These are phyloP conservation scores for Drosophila carrolli DNA, from an alignment of 1,140 invertebrate genomes.

Conservation along the genomic window DNA sequence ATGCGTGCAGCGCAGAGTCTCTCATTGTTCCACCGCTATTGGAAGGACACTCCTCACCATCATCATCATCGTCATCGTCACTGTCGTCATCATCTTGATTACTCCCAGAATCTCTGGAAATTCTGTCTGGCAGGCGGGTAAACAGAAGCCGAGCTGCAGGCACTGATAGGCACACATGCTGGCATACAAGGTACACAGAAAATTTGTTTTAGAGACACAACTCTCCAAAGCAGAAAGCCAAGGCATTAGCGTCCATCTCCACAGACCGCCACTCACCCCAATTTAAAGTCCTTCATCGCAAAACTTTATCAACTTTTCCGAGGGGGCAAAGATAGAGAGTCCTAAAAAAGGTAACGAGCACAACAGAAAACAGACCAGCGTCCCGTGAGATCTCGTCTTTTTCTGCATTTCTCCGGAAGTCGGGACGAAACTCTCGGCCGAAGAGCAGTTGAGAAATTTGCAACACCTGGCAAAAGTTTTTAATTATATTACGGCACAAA, in stretches of 20 bases:
- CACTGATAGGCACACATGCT: slow-evolving; percentile 29
- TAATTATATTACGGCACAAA: slow-evolving; percentile 76
- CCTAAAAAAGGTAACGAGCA: slow-evolving; percentile 57
- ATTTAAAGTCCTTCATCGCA: slow-evolving; percentile 60
- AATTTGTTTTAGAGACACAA: slow-evolving; percentile 72
- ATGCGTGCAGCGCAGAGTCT: slow-evolving; percentile 46
- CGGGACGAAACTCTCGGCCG: slow-evolving; percentile 48
- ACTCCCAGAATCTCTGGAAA: slow-evolving; percentile 33
- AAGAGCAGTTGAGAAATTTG: slow-evolving; percentile 69
- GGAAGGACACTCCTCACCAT: slow-evolving; percentile 1
- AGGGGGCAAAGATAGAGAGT: slow-evolving; percentile 25
- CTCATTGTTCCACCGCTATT: slow-evolving; percentile 32
- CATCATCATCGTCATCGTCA: slow-evolving; percentile 23
- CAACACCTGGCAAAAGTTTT: slow-evolving; percentile 82
- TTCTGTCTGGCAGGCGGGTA: slow-evolving; percentile 44
- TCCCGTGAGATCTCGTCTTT: slow-evolving; percentile 53
- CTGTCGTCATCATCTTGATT: slow-evolving; percentile 8
- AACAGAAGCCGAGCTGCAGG: slow-evolving; percentile 57
- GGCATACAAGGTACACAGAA: slow-evolving; percentile 60
- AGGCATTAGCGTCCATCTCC: slow-evolving; percentile 58
- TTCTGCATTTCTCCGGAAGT: slow-evolving; percentile 58
- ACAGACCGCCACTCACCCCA: slow-evolving; percentile 44
- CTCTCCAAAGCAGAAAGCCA: slow-evolving; percentile 57
- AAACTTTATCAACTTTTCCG: slow-evolving; percentile 67
- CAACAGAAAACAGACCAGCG: slow-evolving; percentile 42